phyloP scores from a whole-genome alignment of 2,797 vertebrate species.

The Thunnus albacares region DNA sequence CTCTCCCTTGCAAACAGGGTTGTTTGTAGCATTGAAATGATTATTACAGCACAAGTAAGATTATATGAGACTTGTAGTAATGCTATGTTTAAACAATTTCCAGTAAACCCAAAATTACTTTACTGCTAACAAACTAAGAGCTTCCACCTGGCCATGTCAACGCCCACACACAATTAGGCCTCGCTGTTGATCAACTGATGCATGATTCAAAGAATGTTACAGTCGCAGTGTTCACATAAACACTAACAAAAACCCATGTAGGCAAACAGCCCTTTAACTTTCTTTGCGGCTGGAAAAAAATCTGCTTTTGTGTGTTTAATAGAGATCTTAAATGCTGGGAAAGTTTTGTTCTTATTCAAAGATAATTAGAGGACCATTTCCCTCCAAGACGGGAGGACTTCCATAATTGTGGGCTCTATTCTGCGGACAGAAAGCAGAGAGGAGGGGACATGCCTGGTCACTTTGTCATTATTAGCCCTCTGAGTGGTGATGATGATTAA shows the following conservation, averaged over 20 bases:
- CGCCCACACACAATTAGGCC: conserved; percentile 54
- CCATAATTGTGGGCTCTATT: conserved; percentile 65
- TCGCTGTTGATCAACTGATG: conserved; percentile 51
- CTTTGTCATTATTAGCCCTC: conserved; percentile 82
- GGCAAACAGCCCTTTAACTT: conserved; percentile 48
- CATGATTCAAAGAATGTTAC: conserved; percentile 49
- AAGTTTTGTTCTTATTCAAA: conserved; percentile 55
- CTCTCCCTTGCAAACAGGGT: conserved; percentile 73
- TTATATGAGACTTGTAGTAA: conserved; percentile 71
- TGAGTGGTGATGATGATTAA: conserved; percentile 76
- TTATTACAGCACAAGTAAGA: conserved; percentile 76
- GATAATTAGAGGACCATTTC: conserved; percentile 69
- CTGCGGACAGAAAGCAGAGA: conserved; percentile 62
- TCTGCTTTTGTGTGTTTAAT: conserved; percentile 58
- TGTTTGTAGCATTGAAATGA: conserved; percentile 81
- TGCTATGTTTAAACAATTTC: conserved; percentile 75
- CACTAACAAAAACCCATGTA: conserved; percentile 24
- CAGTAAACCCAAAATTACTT: conserved; percentile 73
- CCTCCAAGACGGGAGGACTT: conserved; percentile 64
- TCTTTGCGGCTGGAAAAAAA: conserved; percentile 54
- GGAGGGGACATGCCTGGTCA: conserved; percentile 65
- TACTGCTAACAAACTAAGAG: conserved; percentile 81
- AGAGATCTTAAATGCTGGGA: conserved; percentile 58
- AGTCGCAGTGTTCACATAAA: conserved; percentile 32
- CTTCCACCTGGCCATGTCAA: conserved; percentile 71